Evolutionary conservation across 2,113 vertebrate genomes (phyloP).

Genomic region (Fregata magnificens): DNA sequence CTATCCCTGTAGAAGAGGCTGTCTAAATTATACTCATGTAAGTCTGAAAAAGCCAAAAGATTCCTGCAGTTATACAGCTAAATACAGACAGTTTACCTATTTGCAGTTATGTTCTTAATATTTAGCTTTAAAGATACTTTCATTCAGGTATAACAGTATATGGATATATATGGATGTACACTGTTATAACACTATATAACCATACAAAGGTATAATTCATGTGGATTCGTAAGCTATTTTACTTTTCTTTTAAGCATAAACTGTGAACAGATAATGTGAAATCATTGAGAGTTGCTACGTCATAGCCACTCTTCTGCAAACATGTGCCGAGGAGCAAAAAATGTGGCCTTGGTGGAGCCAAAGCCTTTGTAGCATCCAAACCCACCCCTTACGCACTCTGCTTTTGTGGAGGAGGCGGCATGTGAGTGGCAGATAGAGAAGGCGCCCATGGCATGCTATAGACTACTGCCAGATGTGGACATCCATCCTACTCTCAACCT

Average conservation of each 20-base stretch:
- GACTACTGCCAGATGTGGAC: background rate
- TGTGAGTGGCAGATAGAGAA: background rate
- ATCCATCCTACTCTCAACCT: too few relatives aligned
- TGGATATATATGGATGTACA: background rate
- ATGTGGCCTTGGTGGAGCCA: background rate
- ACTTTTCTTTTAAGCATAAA: background rate
- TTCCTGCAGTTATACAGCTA: background rate
- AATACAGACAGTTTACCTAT: background rate
- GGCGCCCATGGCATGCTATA: rapidly evolving
- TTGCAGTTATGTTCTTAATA: background rate
- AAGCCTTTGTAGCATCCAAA: background rate
- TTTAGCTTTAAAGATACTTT: background rate
- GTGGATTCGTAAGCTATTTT: background rate
- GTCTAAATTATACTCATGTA: background rate
- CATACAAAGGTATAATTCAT: background rate
- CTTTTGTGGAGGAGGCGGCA: background rate
- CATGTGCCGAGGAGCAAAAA: background rate
- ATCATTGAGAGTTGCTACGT: background rate
- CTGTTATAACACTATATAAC: background rate
- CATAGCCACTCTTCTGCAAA: background rate
- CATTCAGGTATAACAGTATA: background rate
- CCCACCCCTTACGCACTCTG: background rate
- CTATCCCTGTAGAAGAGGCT: background rate
- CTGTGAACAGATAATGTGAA: background rate
- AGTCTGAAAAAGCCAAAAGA: background rate